phyloP scores from a whole-genome alignment of 2,113 vertebrate species.

The Etheostoma cragini region DNA sequence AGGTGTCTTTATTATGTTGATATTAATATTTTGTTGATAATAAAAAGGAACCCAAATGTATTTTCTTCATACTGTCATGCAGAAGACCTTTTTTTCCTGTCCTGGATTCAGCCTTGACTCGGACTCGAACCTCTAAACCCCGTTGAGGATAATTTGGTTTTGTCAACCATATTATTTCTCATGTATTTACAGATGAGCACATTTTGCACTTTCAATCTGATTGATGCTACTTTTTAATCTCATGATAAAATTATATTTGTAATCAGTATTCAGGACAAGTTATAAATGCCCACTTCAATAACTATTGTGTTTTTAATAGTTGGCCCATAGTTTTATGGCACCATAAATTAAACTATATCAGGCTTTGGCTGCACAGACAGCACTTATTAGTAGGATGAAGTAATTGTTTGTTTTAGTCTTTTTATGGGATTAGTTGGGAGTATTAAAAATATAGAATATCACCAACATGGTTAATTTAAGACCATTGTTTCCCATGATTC shows the following conservation, averaged over 20 bases:
- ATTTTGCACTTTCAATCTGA: not conserved
- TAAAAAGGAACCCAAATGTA: too few relatives aligned
- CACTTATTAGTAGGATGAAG: not conserved
- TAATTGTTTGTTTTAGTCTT: not conserved
- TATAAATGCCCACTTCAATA: not conserved
- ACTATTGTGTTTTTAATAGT: not conserved
- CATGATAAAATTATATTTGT: not conserved
- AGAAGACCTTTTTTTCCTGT: too few relatives aligned
- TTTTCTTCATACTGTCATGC: too few relatives aligned
- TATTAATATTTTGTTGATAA: too few relatives aligned
- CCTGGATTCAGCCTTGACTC: too few relatives aligned
- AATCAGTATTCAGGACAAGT: not conserved
- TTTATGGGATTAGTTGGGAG: not conserved
- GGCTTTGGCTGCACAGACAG: not conserved
- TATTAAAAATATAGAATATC: not conserved
- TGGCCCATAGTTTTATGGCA: not conserved
- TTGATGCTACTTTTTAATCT: not conserved
- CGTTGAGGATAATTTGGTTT: not conserved
- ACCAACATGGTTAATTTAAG: not conserved
- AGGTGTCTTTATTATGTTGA: too few relatives aligned
- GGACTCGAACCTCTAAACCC: not conserved
- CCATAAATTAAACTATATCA: not conserved
- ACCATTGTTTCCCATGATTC: not conserved
- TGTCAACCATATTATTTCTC: too few relatives aligned
- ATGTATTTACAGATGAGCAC: not conserved